Evolutionary conservation across 64 coral and sea anemone species (phyloP).

Genomic region (Dendronephthya gigantea): DNA sequence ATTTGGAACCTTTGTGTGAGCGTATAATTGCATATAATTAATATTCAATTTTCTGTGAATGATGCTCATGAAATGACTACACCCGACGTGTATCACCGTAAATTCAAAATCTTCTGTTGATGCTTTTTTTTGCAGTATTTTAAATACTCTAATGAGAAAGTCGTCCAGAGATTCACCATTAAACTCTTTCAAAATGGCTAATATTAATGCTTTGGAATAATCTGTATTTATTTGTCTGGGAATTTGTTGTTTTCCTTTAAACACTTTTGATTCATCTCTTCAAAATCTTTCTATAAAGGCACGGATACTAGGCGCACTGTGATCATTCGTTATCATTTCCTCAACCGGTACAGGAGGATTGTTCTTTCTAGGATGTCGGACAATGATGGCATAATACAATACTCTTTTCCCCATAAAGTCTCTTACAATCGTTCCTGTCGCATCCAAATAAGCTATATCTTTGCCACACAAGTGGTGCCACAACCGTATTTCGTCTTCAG

Average conservation of each 20-base stretch:
- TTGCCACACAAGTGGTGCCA: constrained; percentile 15
- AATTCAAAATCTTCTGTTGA: background rate
- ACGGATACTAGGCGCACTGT: constrained; percentile 15
- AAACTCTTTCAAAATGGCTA: background rate
- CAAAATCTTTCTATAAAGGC: background rate
- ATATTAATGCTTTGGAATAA: background rate
- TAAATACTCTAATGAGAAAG: background rate
- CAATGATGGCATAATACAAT: constrained; percentile 31
- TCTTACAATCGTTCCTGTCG: constrained; percentile 1
- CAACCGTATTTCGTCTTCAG: constrained; percentile 37
- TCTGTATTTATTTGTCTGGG: background rate
- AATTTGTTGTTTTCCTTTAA: background rate
- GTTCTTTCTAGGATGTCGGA: background rate
- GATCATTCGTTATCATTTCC: constrained; percentile 17
- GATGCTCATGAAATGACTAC: constrained; percentile 29
- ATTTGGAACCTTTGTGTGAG: too few relatives aligned
- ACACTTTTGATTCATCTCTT: background rate
- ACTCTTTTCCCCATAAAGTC: constrained; percentile 4
- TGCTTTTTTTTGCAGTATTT: background rate
- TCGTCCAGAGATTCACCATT: background rate
- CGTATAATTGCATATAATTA: too few relatives aligned
- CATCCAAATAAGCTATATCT: constrained; percentile 19
- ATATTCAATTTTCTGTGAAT: background rate
- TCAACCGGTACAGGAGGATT: constrained; percentile 23
- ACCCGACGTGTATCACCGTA: constrained; percentile 10